Base-by-base conservation (phyloP, 2,797 vertebrate genomes). In the Chanos chanos region DNA sequence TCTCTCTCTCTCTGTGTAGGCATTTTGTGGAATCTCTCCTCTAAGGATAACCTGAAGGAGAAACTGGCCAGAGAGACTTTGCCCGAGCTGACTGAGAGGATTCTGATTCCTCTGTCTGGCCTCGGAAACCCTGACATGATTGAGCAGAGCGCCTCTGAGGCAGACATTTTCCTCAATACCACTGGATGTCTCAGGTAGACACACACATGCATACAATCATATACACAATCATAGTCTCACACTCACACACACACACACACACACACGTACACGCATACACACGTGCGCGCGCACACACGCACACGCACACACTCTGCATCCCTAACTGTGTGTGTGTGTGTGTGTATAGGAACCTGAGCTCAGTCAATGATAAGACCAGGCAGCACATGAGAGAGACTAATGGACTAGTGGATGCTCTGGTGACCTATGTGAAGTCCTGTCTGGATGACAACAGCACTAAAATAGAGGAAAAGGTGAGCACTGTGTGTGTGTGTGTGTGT, bases 21-120 rank as follows among this genome's bases (percentile, higher is more conserved):
- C 39, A 99, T 98, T 76, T 77, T 99, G 51, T 99, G 96, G 96
- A 99, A 99, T 79, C 89, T 99, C 54, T 99, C 96, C 44, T 96
- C 96, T 77, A 97, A 92, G 34, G 96, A 99, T 73, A 87, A 76
- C 51, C 84, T 97, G 63, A 99, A 99, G 85, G 87, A 93, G 22
- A 92, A 86, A 45, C 75, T 98, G 81, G 93, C 94, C 19, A 84
- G 65, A 1, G 90, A 92, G 51, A 85, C 87, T 0, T 84, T 99
- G 66, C 49, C 82, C 7, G 86, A 90, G 5, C 89, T 99, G 72
- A 92, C 93, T 0, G 83, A 92, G 3, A 82, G 80, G 58, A 85
- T 99, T 58, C 79, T 98, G 57, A 66, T 89, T 12, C 96, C 96
- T 1, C 80, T 94, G 13, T 90, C 91, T 0, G 40, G 66, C 2